These are phyloP conservation scores for Paracyprichromis sp. DNA, from an alignment of 2,113 vertebrate species.

Conservation along the genomic window DNA sequence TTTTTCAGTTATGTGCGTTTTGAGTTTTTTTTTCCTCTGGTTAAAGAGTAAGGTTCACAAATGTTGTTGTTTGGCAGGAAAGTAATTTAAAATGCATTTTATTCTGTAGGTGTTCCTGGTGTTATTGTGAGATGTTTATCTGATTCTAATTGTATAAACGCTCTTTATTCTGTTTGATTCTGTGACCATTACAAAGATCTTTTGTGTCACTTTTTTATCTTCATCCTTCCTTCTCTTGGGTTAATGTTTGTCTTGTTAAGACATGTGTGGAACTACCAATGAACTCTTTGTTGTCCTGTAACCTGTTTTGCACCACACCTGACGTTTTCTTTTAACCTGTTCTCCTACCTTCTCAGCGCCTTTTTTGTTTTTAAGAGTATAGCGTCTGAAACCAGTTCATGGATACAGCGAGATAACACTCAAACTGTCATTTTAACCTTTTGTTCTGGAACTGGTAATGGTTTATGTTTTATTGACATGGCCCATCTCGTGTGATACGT, in stretches of 20 bases:
- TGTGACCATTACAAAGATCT: not conserved
- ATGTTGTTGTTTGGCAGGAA: not conserved
- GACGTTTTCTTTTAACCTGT: not conserved
- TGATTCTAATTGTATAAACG: not conserved
- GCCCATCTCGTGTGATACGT: not conserved
- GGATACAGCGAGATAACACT: not conserved
- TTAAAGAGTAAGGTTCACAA: not conserved
- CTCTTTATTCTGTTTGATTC: not conserved
- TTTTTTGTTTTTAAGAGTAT: not conserved
- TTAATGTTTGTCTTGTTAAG: slow-evolving; percentile 23
- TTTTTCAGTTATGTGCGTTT: not conserved
- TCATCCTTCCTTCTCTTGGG: not conserved
- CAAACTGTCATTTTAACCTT: not conserved
- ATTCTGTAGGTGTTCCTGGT: not conserved
- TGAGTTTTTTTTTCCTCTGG: accelerated
- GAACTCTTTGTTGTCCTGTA: not conserved
- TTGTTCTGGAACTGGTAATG: not conserved
- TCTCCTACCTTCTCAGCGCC: not conserved
- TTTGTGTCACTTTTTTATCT: not conserved
- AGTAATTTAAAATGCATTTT: not conserved
- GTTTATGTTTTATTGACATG: not conserved
- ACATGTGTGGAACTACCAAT: not conserved
- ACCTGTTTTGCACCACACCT: not conserved
- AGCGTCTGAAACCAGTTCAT: not conserved
- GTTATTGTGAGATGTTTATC: not conserved